These are phyloP conservation scores for Bombus ignitus DNA, from an alignment of 1,140 invertebrate species.

Conservation along the genomic window DNA sequence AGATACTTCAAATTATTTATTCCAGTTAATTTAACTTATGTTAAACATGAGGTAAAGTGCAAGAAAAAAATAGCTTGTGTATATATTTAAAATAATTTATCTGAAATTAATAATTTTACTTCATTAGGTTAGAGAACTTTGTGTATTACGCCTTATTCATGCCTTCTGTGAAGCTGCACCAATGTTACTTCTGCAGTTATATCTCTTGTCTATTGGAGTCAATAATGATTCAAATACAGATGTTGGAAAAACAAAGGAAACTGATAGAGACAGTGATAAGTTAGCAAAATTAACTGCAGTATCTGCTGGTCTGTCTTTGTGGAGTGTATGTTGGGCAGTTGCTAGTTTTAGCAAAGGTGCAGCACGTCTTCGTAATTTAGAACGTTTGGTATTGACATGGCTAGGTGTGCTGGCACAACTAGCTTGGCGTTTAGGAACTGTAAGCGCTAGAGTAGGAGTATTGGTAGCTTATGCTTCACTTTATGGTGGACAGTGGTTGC, in stretches of 20 bases:
- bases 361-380: constrained; percentile 88
- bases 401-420: constrained; percentile 91
- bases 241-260: constrained; percentile 54
- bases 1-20: constrained; percentile 94
- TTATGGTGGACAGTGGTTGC: constrained; percentile 86
- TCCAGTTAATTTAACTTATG: constrained; percentile 91
- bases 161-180: constrained; percentile 94
- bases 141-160: constrained; percentile 92
- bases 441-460: constrained; percentile 90
- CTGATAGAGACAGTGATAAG: constrained; percentile 75
- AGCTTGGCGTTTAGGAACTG: constrained; percentile 92
- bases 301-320: constrained; percentile 91
- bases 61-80: not conserved
- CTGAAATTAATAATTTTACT: not conserved
- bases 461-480: constrained; percentile 93
- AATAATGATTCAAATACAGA: constrained; percentile 54
- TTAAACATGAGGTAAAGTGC: constrained; percentile 90
- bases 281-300: constrained; percentile 91
- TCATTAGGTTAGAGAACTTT: constrained; percentile 85
- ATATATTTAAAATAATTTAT: not conserved
- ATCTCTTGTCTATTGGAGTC: constrained; percentile 86
- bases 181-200: constrained; percentile 92
- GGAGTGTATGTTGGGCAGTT: constrained; percentile 94
- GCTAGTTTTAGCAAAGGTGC: constrained; percentile 95
- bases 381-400: constrained; percentile 93